These are phyloP conservation scores for Synchiropus splendidus DNA, from an alignment of 2,113 vertebrate genomes.

Conservation along the genomic window DNA sequence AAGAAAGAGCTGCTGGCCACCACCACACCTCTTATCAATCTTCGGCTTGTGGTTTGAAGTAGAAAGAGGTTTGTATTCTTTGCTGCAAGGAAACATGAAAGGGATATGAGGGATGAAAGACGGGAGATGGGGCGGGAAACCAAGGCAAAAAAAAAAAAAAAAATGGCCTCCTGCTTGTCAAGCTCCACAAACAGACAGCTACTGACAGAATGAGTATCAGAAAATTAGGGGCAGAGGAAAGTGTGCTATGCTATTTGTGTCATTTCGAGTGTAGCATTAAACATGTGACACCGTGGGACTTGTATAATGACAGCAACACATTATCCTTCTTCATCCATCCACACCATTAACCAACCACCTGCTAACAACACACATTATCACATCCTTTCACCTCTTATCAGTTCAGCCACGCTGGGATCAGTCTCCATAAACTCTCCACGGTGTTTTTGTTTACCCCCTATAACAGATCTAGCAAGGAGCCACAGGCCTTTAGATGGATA, in stretches of 20 bases:
- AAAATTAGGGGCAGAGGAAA: constrained; percentile 14
- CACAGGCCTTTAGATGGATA: too few relatives aligned
- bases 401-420: neutral
- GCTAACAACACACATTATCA: constrained; percentile 39
- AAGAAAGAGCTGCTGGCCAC: constrained; percentile 7
- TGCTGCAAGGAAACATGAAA: constrained; percentile 22
- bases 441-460: constrained; percentile 5
- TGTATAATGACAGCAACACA: constrained; percentile 37
- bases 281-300: constrained; percentile 35
- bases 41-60: neutral
- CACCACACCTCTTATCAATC: constrained; percentile 1
- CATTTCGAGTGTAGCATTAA: constrained; percentile 35
- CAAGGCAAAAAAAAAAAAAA: constrained; percentile 11
- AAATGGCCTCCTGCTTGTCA: constrained; percentile 25
- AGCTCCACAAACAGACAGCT: too few relatives aligned
- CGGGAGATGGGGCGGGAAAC: constrained; percentile 13
- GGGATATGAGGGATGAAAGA: constrained; percentile 23
- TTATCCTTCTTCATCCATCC: constrained; percentile 42
- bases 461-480: constrained; percentile 3
- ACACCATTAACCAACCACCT: constrained; percentile 49
- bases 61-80: constrained; percentile 20
- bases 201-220: constrained; percentile 24
- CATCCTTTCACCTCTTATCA: constrained; percentile 24
- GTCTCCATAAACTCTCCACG: constrained; percentile 2
- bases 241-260: constrained; percentile 28